Conservation (phyloP, 2,888 invertebrate genomes). For the Agrotis clavis region DNA sequence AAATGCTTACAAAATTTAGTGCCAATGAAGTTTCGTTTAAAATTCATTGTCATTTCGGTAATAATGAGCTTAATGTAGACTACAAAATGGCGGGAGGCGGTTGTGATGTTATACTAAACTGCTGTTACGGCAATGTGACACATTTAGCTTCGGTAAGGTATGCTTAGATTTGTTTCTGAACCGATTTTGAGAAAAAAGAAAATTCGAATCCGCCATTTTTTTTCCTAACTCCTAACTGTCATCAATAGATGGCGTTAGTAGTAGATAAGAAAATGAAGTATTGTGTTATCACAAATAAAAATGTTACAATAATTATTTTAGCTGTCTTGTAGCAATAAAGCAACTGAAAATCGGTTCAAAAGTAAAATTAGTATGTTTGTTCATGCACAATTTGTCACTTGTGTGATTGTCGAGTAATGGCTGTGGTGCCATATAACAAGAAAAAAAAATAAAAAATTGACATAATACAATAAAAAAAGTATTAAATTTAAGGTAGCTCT, state of each 20-base stretch:
- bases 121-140: slow-evolving; percentile 77
- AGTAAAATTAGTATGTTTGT: slow-evolving; percentile 68
- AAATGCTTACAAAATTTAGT: slow-evolving; percentile 68
- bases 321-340: slow-evolving; percentile 22
- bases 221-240: not conserved
- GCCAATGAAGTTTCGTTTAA: slow-evolving; percentile 72
- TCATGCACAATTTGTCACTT: slow-evolving; percentile 80
- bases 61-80: slow-evolving; percentile 82
- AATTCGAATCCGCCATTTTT: not conserved
- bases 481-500: slow-evolving; percentile 86
- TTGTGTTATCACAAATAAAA: slow-evolving; percentile 6
- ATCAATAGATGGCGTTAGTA: slow-evolving; percentile 39
- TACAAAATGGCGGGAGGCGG: slow-evolving; percentile 77
- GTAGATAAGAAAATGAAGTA: not conserved
- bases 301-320: slow-evolving; percentile 16
- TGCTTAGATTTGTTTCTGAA: slow-evolving; percentile 70
- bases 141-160: slow-evolving; percentile 72
- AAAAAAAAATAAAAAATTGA: slow-evolving; percentile 87
- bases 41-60: slow-evolving; percentile 69
- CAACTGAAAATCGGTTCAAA: slow-evolving; percentile 58
- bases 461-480: slow-evolving; percentile 90
- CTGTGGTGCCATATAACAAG: slow-evolving; percentile 88
- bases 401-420: slow-evolving; percentile 81
- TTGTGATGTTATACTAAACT: slow-evolving; percentile 79
- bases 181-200: slow-evolving; percentile 57